These are phyloP conservation scores for Magallana nippona DNA, from an alignment of 2,888 invertebrate species.

Conservation along the genomic window DNA sequence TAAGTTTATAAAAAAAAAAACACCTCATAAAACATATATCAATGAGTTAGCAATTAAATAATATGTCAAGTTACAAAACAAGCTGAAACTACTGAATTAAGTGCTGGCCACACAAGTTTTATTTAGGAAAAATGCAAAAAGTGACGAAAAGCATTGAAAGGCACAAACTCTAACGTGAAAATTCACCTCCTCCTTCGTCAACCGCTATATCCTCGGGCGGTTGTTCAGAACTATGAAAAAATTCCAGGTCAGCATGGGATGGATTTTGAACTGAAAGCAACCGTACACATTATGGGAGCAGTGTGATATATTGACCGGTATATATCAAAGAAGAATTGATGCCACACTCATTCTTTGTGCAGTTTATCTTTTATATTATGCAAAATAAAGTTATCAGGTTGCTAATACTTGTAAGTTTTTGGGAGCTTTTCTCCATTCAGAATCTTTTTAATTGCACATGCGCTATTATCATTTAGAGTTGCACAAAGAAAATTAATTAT, in stretches of 20 bases:
- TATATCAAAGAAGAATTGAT: background rate
- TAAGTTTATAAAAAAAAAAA: too few species aligned
- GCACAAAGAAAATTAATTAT: too few species aligned
- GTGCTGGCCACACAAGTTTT: constrained; percentile 35
- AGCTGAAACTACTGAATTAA: background rate
- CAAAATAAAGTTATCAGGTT: too few species aligned
- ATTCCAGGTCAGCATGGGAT: constrained; percentile 66
- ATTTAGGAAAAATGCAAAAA: constrained; percentile 37
- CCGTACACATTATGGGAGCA: constrained; percentile 44
- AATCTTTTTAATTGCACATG: too few species aligned
- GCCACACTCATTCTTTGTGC: background rate
- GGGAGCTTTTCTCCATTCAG: too few species aligned
- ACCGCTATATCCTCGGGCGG: constrained; percentile 33
- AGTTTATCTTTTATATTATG: background rate
- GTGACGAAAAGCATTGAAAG: constrained; percentile 36
- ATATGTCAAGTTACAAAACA: background rate
- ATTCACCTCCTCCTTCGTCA: constrained; percentile 44
- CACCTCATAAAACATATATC: too few species aligned
- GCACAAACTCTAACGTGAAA: constrained; percentile 34
- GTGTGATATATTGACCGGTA: background rate
- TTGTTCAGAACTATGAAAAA: constrained; percentile 57
- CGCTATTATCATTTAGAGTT: too few species aligned
- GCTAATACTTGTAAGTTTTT: too few species aligned
- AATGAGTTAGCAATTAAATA: background rate
- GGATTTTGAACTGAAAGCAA: constrained; percentile 67